A percentile compares a stretch with the other conserved stretches of the same genome.
Evolutionary conservation across 2,113 vertebrate species (phyloP).

Genomic region (Caranx melampygus): DNA sequence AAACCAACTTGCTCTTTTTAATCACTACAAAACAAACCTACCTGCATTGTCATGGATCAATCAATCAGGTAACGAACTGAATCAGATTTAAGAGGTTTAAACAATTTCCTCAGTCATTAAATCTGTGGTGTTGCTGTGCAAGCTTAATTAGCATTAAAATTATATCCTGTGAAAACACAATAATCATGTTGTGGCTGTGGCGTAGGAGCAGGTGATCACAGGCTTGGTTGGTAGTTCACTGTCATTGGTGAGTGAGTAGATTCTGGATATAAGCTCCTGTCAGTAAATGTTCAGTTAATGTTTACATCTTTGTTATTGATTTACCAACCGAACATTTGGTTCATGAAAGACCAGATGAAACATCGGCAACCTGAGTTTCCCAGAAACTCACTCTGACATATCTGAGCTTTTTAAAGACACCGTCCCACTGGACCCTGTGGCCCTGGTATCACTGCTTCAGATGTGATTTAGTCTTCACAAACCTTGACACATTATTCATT

Average conservation of each 20-base stretch:
- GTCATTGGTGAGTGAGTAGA: background rate
- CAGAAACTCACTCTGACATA: too few species aligned
- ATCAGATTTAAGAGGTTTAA: background rate
- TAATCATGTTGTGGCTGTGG: background rate
- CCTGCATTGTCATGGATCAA: background rate
- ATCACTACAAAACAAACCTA: background rate
- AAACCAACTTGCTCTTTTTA: background rate
- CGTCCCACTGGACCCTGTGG: too few species aligned
- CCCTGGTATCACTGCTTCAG: too few species aligned
- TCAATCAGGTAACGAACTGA: background rate
- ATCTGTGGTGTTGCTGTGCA: background rate
- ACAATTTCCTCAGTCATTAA: background rate
- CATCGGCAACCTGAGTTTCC: too few species aligned
- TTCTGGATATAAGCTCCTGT: too few species aligned
- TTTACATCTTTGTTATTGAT: too few species aligned
- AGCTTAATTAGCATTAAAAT: background rate
- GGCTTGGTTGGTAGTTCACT: background rate
- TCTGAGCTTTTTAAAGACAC: too few species aligned
- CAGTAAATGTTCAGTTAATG: too few species aligned
- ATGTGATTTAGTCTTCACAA: too few species aligned
- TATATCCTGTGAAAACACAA: background rate
- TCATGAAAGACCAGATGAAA: too few species aligned
- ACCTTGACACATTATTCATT: too few species aligned
- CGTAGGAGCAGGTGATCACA: conserved; percentile 2
- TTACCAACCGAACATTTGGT: too few species aligned